These are phyloP conservation scores for Tetropium fuscum DNA, from an alignment of 2,888 invertebrate genomes.

Conservation along the genomic window DNA sequence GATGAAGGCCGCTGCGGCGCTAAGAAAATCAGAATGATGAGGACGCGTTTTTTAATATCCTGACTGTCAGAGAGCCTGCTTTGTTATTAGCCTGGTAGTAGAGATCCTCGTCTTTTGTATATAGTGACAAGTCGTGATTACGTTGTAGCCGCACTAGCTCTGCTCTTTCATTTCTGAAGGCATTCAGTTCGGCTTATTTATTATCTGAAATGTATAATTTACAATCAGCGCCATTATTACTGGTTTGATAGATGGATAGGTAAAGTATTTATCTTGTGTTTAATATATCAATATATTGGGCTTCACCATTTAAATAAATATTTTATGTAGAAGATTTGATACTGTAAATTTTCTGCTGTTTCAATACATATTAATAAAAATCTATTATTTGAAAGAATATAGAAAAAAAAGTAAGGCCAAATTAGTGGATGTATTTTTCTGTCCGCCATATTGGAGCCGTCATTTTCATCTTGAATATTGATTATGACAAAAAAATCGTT, in stretches of 20 bases:
- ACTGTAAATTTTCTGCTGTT: too few relatives aligned
- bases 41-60: conserved; percentile 45
- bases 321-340: too few relatives aligned
- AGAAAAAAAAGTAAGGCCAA: too few relatives aligned
- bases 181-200: conserved; percentile 15
- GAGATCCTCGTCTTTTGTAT: conserved; percentile 38
- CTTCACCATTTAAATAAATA: too few relatives aligned
- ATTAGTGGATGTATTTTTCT: too few relatives aligned
- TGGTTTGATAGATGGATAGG: background rate
- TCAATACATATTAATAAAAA: too few relatives aligned
- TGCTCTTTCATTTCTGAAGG: conserved; percentile 24
- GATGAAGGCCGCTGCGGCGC: conserved; percentile 21
- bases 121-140: conserved; percentile 42
- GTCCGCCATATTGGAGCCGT: too few relatives aligned
- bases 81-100: conserved; percentile 39
- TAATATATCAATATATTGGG: too few relatives aligned
- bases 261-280: too few relatives aligned
- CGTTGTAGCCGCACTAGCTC: conserved; percentile 25
- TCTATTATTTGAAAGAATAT: too few relatives aligned
- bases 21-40: conserved; percentile 37
- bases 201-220: conserved; percentile 23
- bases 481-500: too few relatives aligned
- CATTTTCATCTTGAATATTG: too few relatives aligned
- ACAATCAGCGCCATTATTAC: background rate
- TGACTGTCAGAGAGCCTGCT: conserved; percentile 41